Base-by-base conservation (phyloP, 2,113 vertebrate genomes). In the Pluvialis apricaria region DNA sequence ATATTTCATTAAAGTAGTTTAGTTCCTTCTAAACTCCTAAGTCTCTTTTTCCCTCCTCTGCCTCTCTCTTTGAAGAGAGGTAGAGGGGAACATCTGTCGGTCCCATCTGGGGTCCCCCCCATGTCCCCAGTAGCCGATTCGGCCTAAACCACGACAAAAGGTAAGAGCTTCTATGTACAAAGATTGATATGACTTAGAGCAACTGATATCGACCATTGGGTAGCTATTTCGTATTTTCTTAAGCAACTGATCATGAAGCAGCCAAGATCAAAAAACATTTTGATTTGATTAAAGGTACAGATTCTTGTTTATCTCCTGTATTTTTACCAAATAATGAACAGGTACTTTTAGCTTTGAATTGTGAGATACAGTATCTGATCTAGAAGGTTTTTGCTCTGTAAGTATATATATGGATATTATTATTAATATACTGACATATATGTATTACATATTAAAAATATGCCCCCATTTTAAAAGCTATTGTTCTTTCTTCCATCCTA, bases 381-480 rank as follows among this genome's bases (percentile, higher is more conserved):
- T n/a, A 28, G 28, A 42, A 54, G 40, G 20, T 25, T 62, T 76
- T 61, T 47, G 25, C 13, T 66, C 52, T 19, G 25, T 34, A 55
- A 4, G 7, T n/a, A 22, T 45, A 60, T 24, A 57, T 20, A 57
- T 57, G 34, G 32, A 52, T 52, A 82, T 69, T 78, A 52, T 69
- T 75, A 49, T n/a, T 11, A 79, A 61, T 31, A 86, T 10, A 51
- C 15, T 62, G 26, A 51, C 11, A 76, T 9, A 14, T 5, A 10
- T 5, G 49, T 8, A 45, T 18, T 14, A 25, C 11, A 18, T 28
- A 81, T 31, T 10, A 77, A 77, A 86, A 80, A 52, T 22, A 32
- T 11, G 4, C 0, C 12, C 7, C 3, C 5, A 31, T 71, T 87
- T 57, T 21, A 58, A 81, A 64, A 42, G 28, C 5, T 24, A 0